Percentiles rank a stretch among this genome's conserved stretches.
These are phyloP conservation scores for Lagopus muta DNA, from an alignment of 2,113 vertebrate genomes.

Conservation along the genomic window DNA sequence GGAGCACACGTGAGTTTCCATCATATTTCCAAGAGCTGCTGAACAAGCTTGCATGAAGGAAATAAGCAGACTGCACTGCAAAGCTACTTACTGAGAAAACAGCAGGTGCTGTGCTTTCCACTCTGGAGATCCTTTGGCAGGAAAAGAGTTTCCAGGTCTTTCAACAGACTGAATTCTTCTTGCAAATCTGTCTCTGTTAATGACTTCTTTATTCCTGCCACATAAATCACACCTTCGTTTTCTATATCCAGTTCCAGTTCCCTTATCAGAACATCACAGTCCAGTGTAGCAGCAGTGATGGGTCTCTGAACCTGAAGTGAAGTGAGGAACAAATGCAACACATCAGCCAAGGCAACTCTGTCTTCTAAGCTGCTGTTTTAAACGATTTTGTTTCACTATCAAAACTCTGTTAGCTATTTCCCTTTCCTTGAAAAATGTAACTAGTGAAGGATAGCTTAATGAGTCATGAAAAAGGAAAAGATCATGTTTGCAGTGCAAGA, in stretches of 20 bases:
- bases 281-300: conserved; percentile 78
- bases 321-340: background rate
- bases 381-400: background rate
- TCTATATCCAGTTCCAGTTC: conserved; percentile 79
- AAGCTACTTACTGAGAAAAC: conserved; percentile 84
- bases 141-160: conserved; percentile 76
- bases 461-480: background rate
- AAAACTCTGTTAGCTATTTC: background rate
- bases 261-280: conserved; percentile 78
- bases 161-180: conserved; percentile 76
- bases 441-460: background rate
- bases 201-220: conserved; percentile 70
- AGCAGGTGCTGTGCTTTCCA: conserved; percentile 75
- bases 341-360: background rate
- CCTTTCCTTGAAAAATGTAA: background rate
- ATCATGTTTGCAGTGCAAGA: background rate
- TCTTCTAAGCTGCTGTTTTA: background rate
- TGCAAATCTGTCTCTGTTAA: conserved; percentile 73
- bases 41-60: background rate
- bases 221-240: conserved; percentile 79
- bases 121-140: conserved; percentile 68
- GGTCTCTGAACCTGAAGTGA: conserved; percentile 85
- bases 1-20: background rate
- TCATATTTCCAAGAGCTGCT: background rate
- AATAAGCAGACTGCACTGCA: background rate